A percentile compares a stretch with the other conserved stretches of the same genome.
Evolutionary conservation across 2,888 invertebrate genomes (phyloP).

Genomic region (Ophraella communa): DNA sequence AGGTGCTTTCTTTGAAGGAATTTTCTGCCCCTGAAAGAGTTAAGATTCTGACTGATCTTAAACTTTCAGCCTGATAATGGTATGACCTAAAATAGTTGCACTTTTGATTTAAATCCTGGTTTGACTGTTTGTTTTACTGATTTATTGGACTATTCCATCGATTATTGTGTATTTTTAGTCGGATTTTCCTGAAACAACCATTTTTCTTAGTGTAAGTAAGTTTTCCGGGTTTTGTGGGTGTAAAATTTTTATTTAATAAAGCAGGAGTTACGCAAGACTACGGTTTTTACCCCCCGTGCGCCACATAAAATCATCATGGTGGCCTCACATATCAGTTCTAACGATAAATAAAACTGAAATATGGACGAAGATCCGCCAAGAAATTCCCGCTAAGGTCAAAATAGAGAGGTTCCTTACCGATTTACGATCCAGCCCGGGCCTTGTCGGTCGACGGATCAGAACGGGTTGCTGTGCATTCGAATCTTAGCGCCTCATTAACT

Average conservation of each 20-base stretch:
- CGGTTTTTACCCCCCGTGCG: neutral
- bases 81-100: too few relatives aligned
- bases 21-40: too few relatives aligned
- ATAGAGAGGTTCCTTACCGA: conserved; percentile 34
- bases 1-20: too few relatives aligned
- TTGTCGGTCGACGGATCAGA: conserved; percentile 45
- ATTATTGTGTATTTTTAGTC: too few relatives aligned
- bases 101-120: too few relatives aligned
- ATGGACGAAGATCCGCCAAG: conserved; percentile 20
- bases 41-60: too few relatives aligned
- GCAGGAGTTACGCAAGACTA: neutral
- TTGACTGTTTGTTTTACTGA: too few relatives aligned
- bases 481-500: conserved; percentile 50
- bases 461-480: conserved; percentile 40
- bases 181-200: neutral
- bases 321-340: conserved; percentile 8
- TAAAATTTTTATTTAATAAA: neutral
- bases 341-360: conserved; percentile 21
- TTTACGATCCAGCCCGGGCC: conserved; percentile 49
- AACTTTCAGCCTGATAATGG: too few relatives aligned
- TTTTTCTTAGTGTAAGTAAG: neutral
- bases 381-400: conserved; percentile 22
- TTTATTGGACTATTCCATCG: too few relatives aligned
- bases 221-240: neutral
- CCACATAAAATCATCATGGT: neutral